phyloP scores from a whole-genome alignment of 1,140 invertebrate species.

The Ganaspis sp. region DNA sequence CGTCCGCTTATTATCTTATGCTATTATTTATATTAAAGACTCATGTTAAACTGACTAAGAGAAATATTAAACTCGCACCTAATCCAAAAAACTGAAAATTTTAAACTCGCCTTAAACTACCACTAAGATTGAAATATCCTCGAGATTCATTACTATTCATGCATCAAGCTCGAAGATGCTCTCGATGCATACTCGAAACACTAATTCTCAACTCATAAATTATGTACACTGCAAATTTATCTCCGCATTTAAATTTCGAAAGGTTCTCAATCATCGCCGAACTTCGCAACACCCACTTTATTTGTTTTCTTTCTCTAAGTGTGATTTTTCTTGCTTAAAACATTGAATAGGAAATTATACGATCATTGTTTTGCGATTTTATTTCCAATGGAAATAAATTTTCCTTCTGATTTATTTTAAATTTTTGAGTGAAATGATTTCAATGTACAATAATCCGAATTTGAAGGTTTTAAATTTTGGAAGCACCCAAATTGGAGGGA shows the following conservation, averaged over 20 bases:
- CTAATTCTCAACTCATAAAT: constrained; percentile 4
- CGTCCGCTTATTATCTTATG: constrained; percentile 1
- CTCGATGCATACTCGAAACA: constrained; percentile 19
- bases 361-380: too few species aligned
- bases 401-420: too few species aligned
- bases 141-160: background rate
- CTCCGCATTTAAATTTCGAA: constrained; percentile 7
- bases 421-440: too few species aligned
- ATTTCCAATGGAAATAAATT: too few species aligned
- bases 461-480: too few species aligned
- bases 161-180: constrained; percentile 2
- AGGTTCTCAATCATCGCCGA: background rate
- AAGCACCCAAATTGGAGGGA: too few species aligned
- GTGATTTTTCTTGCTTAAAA: background rate
- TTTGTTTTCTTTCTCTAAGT: background rate
- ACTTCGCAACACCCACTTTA: background rate
- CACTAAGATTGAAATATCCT: background rate
- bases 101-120: background rate
- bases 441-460: too few species aligned
- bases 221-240: constrained; percentile 8
- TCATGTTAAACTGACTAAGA: constrained; percentile 3
- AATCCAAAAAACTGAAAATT: background rate
- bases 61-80: background rate
- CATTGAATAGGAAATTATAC: too few species aligned
- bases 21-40: constrained; percentile 8